A percentile compares a stretch with the other conserved stretches of the same genome.
Conservation (phyloP, 1,140 invertebrate genomes). For the Penaeus indicus region DNA sequence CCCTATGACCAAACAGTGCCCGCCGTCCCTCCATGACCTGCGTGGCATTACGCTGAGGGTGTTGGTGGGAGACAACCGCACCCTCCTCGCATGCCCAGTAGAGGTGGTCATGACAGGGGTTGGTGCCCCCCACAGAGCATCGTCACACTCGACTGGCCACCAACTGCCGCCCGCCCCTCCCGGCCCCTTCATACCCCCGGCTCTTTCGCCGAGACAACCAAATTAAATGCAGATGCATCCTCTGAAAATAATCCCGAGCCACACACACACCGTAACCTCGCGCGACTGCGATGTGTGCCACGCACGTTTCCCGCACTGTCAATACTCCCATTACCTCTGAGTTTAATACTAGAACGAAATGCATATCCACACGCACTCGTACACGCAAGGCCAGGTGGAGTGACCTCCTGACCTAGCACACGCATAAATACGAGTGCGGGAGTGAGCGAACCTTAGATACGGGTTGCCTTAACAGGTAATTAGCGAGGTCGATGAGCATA, state of each 20-base stretch:
- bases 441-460: background rate
- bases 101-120: conserved; percentile 41
- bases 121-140: conserved; percentile 6
- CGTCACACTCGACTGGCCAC: conserved; percentile 34
- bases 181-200: background rate
- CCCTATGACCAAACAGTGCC: background rate
- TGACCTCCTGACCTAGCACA: background rate
- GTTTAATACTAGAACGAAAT: too few species aligned
- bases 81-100: background rate
- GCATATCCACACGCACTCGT: too few species aligned
- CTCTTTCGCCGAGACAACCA: too few species aligned
- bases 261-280: too few species aligned
- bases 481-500: background rate
- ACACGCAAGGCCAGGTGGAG: too few species aligned
- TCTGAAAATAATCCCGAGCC: too few species aligned
- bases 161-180: background rate
- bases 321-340: too few species aligned
- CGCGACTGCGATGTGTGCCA: too few species aligned
- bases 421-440: background rate
- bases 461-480: conserved; percentile 15
- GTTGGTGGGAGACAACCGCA: background rate
- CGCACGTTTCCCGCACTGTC: too few species aligned
- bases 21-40: background rate
- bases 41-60: background rate
- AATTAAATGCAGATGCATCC: too few species aligned